A percentile compares a stretch with the other conserved stretches of the same genome.
phyloP scores from a whole-genome alignment of 1,140 invertebrate species.

The Caenorhabditis tropicalis region DNA sequence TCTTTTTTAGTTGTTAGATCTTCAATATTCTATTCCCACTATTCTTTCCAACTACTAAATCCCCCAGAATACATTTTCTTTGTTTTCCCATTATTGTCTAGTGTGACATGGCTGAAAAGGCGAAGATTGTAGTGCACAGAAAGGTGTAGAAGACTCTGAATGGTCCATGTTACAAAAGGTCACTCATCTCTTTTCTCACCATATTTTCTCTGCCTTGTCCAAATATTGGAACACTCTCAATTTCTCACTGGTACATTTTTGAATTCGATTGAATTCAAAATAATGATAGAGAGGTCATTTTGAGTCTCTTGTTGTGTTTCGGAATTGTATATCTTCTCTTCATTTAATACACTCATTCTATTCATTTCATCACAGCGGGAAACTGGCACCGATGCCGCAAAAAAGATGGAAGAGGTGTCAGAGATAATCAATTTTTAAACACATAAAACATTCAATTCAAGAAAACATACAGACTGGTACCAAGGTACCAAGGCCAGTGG shows the following conservation, averaged over 20 bases:
- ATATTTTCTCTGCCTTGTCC: no score
- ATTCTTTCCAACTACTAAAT: no score
- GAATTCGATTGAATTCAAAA: conserved; percentile 27
- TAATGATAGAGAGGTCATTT: conserved; percentile 34
- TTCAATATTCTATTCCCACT: no score
- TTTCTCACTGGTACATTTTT: neutral
- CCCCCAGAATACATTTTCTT: no score
- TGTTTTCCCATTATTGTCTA: no score
- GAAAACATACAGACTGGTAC: neutral
- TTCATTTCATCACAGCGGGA: neutral
- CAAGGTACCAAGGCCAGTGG: conserved; percentile 42
- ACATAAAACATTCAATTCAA: conserved; percentile 24
- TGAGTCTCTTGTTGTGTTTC: neutral
- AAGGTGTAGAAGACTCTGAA: no score
- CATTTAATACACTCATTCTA: neutral
- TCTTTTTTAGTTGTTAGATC: no score
- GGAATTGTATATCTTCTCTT: neutral
- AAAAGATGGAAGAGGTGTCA: conserved; percentile 13
- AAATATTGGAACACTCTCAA: neutral
- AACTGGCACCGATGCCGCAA: conserved; percentile 5
- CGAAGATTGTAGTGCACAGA: no score
- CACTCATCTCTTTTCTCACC: no score
- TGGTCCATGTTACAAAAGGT: no score
- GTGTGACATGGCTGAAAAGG: no score
- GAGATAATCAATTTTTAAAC: conserved; percentile 43